phyloP scores from a whole-genome alignment of 1,140 invertebrate genomes.

The Pogonomyrmex californicus region DNA sequence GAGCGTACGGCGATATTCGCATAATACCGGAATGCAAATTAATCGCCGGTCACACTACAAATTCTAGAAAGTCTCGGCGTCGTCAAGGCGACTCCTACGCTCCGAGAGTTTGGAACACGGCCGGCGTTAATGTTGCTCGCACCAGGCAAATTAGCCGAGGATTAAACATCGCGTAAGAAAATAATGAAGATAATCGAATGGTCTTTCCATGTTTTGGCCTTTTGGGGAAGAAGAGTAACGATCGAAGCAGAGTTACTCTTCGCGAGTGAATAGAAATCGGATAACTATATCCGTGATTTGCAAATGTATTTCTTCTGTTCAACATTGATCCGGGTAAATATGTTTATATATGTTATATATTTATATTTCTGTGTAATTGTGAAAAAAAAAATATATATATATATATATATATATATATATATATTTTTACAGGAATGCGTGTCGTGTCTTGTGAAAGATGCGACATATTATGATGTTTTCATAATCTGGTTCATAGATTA shows the following conservation, averaged over 20 bases:
- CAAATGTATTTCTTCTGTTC: too few species aligned
- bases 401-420: too few species aligned
- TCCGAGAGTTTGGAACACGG: constrained; percentile 58
- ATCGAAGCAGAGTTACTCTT: too few species aligned
- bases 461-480: not conserved
- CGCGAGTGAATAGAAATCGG: too few species aligned
- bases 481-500: not conserved
- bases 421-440: not conserved
- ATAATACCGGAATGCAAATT: constrained; percentile 66
- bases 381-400: too few species aligned
- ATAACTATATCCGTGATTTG: too few species aligned
- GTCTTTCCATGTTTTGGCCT: not conserved
- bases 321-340: too few species aligned
- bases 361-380: too few species aligned
- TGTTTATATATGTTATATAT: too few species aligned
- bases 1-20: constrained; percentile 32
- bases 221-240: too few species aligned
- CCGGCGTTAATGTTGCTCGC: constrained; percentile 55
- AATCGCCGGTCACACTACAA: constrained; percentile 50
- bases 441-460: not conserved
- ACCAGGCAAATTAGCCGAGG: not conserved
- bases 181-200: not conserved
- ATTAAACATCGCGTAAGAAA: not conserved
- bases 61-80: constrained; percentile 73
- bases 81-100: constrained; percentile 72